Evolutionary conservation across 1,140 invertebrate genomes (phyloP), one percentile per base, ranked within the genome.

Genomic region (Protaetia brevitarsis): DNA sequence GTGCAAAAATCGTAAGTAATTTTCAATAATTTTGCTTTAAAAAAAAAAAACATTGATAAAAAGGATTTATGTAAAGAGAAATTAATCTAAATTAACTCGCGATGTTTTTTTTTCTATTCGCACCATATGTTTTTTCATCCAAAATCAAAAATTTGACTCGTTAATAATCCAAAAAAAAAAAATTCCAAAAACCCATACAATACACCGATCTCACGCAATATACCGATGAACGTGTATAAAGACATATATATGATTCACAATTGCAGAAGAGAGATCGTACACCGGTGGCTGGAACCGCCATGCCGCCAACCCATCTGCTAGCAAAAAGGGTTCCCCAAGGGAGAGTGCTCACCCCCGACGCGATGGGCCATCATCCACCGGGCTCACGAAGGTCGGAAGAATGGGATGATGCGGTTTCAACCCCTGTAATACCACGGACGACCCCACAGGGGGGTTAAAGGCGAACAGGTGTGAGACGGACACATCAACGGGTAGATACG

Each of bases 381-480:
- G 11, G 19, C 26, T 30, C 65, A 11, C 51, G 66, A 72, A n/a
- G n/a, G n/a, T n/a, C n/a, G n/a, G n/a, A n/a, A 68, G 16, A 51
- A 66, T 30, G 41, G 29, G 30, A 30, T 31, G 30, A 63, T 31
- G 56, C 8, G 11, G 45, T 63, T 51, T 16, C 27, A 60, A 62
- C 2, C 30, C 23, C 64, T 21, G 19, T 41, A 66, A 59, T 34
- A 23, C 27, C 27, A 41, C 63, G 13, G 41, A 21, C 19, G 56
- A 66, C 69, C 71, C 68, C 61, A 31, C 11, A 64, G 72, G 72
- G 72, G 74, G 71, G 69, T 64, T 59, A 72, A 73, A 76, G 61
- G 64, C 61, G 57, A 77, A 77, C 76, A 77, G 76, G 76, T 77
- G 76, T 70, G n/a, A n/a, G 71, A 68, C 59, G 59, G 21, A 51